These are phyloP conservation scores for Tinamus guttatus DNA, from an alignment of 2,113 vertebrate genomes.

Conservation along the genomic window DNA sequence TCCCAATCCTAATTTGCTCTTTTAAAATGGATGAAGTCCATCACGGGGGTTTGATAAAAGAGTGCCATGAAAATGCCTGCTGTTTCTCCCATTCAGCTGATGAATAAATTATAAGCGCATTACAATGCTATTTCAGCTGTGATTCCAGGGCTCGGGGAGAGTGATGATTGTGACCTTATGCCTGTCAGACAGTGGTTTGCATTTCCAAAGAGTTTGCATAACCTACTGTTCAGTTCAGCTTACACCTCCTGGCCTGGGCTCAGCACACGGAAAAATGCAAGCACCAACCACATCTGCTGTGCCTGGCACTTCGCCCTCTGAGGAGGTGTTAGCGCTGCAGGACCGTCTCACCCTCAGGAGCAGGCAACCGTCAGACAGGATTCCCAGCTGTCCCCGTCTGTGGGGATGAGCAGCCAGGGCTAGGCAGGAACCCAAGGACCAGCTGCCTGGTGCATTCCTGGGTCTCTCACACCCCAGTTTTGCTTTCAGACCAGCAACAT, in stretches of 20 bases:
- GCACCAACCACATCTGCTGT: neutral
- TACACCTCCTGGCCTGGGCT: neutral
- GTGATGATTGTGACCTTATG: neutral
- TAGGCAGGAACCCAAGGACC: neutral
- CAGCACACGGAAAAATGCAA: neutral
- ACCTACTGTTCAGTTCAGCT: neutral
- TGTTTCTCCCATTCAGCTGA: conserved; percentile 21
- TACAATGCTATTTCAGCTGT: conserved; percentile 58
- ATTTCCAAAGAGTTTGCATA: conserved; percentile 47
- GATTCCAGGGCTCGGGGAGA: conserved; percentile 30
- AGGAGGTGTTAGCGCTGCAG: neutral
- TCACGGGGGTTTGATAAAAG: conserved; percentile 26
- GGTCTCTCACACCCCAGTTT: neutral
- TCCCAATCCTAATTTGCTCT: neutral
- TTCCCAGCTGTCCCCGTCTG: rapidly evolving
- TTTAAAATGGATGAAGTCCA: conserved; percentile 50
- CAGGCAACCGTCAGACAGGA: neutral
- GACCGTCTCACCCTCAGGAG: neutral
- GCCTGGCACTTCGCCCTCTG: neutral
- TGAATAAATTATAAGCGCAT: conserved; percentile 64
- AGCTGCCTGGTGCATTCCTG: neutral
- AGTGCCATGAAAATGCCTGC: neutral
- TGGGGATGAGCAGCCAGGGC: neutral
- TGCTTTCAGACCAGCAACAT: neutral
- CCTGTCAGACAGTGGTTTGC: conserved; percentile 31